Conservation (phyloP, 2,888 invertebrate genomes). For the Drosophila percnosoma region DNA sequence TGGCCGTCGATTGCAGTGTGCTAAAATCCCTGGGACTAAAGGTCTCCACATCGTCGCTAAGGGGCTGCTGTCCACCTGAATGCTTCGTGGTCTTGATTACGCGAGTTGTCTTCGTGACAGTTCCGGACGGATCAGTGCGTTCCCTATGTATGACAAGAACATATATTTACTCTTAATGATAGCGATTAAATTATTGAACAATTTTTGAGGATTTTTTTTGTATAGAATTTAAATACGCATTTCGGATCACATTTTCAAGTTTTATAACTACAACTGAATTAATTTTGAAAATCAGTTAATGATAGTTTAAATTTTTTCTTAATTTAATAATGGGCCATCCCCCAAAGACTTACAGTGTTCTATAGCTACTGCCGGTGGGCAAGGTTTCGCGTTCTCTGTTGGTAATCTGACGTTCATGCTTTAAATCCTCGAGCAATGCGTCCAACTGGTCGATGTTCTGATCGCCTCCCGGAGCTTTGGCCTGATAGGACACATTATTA, state of each 20-base stretch:
- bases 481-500: conserved; percentile 71
- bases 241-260: neutral
- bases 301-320: no score
- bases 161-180: neutral
- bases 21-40: conserved; percentile 75
- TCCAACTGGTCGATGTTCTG: conserved; percentile 91
- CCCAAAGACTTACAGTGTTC: conserved; percentile 77
- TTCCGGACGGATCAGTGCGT: conserved; percentile 79
- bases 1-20: conserved; percentile 76
- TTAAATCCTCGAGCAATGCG: conserved; percentile 90
- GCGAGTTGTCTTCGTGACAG: conserved; percentile 81
- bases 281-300: neutral
- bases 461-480: conserved; percentile 65
- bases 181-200: neutral
- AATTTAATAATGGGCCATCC: neutral
- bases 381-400: conserved; percentile 66
- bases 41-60: conserved; percentile 76
- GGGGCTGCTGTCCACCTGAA: conserved; percentile 61
- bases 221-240: neutral
- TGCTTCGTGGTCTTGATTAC: conserved; percentile 80
- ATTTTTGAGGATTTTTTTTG: neutral
- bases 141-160: conserved; percentile 53
- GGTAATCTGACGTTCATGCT: conserved; percentile 85
- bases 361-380: conserved; percentile 74
- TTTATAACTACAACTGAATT: neutral